Evolutionary conservation across 2,888 invertebrate genomes (phyloP).

Genomic region (Scrobipalpa atriplicella): DNA sequence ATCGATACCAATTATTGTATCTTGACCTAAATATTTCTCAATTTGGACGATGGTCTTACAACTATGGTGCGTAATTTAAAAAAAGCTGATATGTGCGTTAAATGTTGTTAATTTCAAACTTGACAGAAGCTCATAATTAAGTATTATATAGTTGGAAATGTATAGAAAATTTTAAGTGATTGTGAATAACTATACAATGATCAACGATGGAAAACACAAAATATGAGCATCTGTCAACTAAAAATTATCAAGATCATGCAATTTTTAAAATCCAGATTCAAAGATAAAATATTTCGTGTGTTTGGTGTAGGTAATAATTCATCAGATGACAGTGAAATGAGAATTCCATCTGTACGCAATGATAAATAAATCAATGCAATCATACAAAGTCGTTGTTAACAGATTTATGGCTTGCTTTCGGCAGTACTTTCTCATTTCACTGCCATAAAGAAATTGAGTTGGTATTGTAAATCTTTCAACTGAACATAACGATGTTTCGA

Average conservation of each 20-base stretch:
- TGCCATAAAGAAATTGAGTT: neutral
- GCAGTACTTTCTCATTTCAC: constrained; percentile 7
- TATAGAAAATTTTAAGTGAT: neutral
- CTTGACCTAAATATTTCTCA: constrained; percentile 53
- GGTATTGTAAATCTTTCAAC: neutral
- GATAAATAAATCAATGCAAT: neutral
- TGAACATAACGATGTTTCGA: neutral
- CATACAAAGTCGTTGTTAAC: neutral
- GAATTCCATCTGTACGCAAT: neutral
- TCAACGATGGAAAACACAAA: neutral
- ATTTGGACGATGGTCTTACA: constrained; percentile 40
- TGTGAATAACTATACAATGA: neutral
- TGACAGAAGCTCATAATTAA: constrained; percentile 19
- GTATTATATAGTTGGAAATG: neutral
- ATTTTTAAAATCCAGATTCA: neutral
- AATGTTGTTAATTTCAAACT: neutral
- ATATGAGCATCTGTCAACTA: neutral
- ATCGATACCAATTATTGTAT: constrained; percentile 49
- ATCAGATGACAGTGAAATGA: constrained; percentile 4
- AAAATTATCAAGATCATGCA: constrained; percentile 3
- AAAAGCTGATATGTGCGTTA: constrained; percentile 37
- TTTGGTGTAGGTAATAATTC: neutral
- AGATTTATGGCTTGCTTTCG: neutral
- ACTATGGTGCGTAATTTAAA: constrained; percentile 42
- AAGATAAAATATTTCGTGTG: neutral